These are phyloP conservation scores for Oikopleura vanhoeffeni DNA, from an alignment of 23 tunicate genomes.

Conservation along the genomic window DNA sequence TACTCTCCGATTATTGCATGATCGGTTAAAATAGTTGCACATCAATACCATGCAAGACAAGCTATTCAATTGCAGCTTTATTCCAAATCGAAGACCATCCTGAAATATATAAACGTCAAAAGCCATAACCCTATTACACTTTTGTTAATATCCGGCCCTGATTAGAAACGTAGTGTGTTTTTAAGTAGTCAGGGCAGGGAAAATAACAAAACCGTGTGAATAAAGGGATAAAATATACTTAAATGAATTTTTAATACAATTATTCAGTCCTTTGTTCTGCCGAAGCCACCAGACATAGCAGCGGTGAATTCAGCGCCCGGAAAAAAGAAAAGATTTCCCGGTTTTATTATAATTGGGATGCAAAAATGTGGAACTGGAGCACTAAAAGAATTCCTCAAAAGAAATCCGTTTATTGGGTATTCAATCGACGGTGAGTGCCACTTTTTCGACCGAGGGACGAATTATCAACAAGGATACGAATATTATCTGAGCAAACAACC, in stretches of 20 bases:
- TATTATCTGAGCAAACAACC: not conserved
- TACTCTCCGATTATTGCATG: no score
- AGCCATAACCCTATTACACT: no score
- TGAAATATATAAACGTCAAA: no score
- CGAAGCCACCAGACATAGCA: not conserved
- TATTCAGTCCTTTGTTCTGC: not conserved
- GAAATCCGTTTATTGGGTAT: not conserved
- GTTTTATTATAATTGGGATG: not conserved
- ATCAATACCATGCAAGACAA: no score
- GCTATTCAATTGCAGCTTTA: no score
- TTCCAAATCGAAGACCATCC: no score
- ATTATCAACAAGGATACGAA: not conserved
- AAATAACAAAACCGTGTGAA: no score
- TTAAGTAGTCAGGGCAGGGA: no score
- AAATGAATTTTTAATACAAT: not conserved
- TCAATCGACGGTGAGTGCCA: not conserved
- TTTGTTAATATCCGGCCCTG: no score
- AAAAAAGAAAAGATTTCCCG: not conserved
- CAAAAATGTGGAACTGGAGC: constrained; percentile 15
- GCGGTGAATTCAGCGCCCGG: not conserved
- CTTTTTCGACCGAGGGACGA: not conserved
- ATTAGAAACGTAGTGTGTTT: no score
- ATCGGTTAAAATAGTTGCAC: no score
- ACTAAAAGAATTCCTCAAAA: not conserved
- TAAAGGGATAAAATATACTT: no score